Percentiles rank a stretch among this genome's conserved stretches.
Conservation (phyloP, 2,113 vertebrate species). For the Setophaga kirtlandii region DNA sequence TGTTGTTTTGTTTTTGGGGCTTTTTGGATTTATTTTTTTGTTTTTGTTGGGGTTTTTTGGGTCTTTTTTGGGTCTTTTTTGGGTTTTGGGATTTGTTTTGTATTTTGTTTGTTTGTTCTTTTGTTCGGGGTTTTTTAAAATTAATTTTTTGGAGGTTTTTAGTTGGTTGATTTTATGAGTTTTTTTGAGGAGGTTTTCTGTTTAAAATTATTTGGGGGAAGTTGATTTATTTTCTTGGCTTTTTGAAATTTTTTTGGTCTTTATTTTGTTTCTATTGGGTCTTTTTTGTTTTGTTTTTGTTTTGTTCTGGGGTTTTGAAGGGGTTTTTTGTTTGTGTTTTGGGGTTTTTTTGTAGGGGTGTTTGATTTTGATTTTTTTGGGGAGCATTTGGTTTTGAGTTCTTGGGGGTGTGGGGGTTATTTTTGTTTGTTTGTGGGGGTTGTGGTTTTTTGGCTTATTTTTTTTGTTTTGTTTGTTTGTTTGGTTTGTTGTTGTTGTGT, state of each 20-base stretch:
- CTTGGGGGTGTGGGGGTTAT: neutral
- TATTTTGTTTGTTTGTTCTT: neutral
- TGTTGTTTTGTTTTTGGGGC: no score
- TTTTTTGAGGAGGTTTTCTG: neutral
- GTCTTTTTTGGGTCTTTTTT: no score
- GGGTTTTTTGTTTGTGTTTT: neutral
- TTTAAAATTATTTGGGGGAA: neutral
- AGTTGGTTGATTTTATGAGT: neutral
- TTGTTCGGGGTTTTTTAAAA: accelerated
- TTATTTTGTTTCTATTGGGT: no score
- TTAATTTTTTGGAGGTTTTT: neutral
- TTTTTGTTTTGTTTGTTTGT: no score
- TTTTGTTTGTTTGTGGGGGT: neutral
- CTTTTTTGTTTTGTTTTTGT: neutral
- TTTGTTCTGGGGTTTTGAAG: neutral
- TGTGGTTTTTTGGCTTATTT: neutral
- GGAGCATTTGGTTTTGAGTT: neutral
- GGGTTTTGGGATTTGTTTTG: neutral
- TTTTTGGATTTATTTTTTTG: no score
- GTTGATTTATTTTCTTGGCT: neutral
- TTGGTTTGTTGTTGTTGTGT: neutral
- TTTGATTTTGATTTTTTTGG: neutral
- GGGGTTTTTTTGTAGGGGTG: no score
- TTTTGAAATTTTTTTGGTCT: neutral
- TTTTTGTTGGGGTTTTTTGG: no score